Conservation (phyloP, 2,888 invertebrate species). For the Eupithecia inturbata region DNA sequence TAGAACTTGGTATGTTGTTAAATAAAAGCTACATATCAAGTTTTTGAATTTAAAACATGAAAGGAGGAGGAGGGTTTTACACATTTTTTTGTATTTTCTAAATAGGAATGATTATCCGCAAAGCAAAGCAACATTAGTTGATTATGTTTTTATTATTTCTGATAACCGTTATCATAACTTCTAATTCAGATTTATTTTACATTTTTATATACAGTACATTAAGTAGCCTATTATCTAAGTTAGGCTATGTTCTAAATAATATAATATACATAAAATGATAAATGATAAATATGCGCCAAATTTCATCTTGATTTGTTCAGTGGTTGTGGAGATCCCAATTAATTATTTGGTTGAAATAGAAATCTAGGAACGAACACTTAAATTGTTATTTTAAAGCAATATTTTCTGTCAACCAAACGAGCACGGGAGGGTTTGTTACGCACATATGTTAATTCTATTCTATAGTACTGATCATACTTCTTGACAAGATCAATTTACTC, state of each 20-base stretch:
- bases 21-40: neutral
- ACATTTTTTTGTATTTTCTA: neutral
- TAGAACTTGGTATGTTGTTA: neutral
- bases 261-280: too few relatives aligned
- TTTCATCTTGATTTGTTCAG: neutral
- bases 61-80: too few relatives aligned
- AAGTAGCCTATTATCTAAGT: too few relatives aligned
- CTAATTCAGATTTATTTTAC: neutral
- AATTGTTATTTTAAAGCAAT: neutral
- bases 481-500: neutral
- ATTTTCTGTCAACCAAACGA: neutral
- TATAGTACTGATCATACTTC: neutral
- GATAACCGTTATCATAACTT: neutral
- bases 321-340: neutral
- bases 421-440: neutral
- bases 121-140: neutral
- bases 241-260: too few relatives aligned
- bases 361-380: too few relatives aligned
- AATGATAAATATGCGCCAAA: too few relatives aligned
- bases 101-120: neutral
- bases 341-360: neutral
- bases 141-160: neutral
- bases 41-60: neutral
- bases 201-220: too few relatives aligned
- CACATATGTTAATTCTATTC: too few relatives aligned